phyloP scores from a whole-genome alignment of 1,140 invertebrate genomes.

The Zaprionus ornatus region DNA sequence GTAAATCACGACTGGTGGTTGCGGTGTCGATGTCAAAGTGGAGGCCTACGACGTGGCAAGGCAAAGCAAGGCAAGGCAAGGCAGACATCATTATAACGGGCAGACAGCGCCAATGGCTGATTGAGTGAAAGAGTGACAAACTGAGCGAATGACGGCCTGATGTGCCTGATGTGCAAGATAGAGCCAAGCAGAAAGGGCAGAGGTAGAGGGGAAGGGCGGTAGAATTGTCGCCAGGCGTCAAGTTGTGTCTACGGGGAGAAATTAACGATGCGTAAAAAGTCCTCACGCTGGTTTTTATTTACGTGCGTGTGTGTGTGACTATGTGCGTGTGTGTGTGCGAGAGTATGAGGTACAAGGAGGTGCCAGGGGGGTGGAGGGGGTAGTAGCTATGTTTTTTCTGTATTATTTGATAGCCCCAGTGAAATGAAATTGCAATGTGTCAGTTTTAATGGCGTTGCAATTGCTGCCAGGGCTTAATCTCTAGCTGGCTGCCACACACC shows the following conservation, averaged over 20 bases:
- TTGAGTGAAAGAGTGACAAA: slow-evolving; percentile 54
- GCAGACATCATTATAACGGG: slow-evolving; percentile 73
- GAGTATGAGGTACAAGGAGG: slow-evolving; percentile 19
- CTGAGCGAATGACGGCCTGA: slow-evolving; percentile 23
- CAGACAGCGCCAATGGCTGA: slow-evolving; percentile 63
- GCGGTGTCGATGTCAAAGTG: slow-evolving; percentile 70
- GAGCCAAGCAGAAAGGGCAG: neutral
- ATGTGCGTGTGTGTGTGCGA: slow-evolving; percentile 25
- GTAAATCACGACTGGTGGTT: slow-evolving; percentile 66
- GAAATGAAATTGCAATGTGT: slow-evolving; percentile 76
- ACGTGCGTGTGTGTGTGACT: slow-evolving; percentile 20
- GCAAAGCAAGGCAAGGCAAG: neutral
- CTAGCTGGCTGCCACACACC: slow-evolving; percentile 4
- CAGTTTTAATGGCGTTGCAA: slow-evolving; percentile 79
- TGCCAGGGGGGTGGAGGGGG: neutral
- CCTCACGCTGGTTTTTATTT: slow-evolving; percentile 57
- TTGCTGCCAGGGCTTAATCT: slow-evolving; percentile 70
- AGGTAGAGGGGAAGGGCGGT: slow-evolving; percentile 1
- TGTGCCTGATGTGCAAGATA: slow-evolving; percentile 12
- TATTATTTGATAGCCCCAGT: slow-evolving; percentile 50
- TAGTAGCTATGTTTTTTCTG: slow-evolving; percentile 20
- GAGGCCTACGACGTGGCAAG: slow-evolving; percentile 44
- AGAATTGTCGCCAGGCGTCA: slow-evolving; percentile 40
- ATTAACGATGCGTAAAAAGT: slow-evolving; percentile 82
- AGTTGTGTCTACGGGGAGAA: slow-evolving; percentile 66